Percentiles rank a stretch among this genome's conserved stretches.
phyloP scores from a whole-genome alignment of 2,797 vertebrate genomes.

The Poecilia picta region DNA sequence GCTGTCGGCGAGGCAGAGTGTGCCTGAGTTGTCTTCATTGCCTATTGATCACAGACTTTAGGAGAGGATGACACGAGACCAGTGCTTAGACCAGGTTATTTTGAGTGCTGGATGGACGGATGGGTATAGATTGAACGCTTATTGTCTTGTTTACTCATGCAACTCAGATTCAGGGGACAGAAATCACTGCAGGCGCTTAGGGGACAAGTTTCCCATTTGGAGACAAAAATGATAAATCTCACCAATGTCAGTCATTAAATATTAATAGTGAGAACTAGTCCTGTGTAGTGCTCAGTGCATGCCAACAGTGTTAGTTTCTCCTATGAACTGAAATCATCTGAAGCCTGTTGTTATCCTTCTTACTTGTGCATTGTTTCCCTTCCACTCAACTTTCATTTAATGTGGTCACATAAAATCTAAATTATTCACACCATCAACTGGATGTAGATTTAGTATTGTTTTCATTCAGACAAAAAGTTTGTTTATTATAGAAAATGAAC shows the following conservation, averaged over 20 bases:
- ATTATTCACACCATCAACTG: not conserved
- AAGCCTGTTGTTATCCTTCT: not conserved
- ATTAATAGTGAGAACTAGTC: not conserved
- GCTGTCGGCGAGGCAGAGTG: slow-evolving; percentile 25
- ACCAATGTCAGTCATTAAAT: not conserved
- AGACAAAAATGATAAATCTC: not conserved
- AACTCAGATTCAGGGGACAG: not conserved
- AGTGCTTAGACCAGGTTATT: slow-evolving; percentile 19
- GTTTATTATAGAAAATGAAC: not conserved
- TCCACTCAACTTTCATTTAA: not conserved
- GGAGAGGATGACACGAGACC: slow-evolving; percentile 17
- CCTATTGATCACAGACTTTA: slow-evolving; percentile 53
- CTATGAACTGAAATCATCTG: not conserved
- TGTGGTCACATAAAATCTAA: not conserved
- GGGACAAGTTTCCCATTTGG: not conserved
- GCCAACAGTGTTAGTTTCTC: not conserved
- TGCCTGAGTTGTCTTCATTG: slow-evolving; percentile 40
- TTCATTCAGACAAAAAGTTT: not conserved
- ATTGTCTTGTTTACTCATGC: not conserved
- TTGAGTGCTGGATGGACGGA: slow-evolving; percentile 4
- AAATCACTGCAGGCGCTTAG: slow-evolving; percentile 6
- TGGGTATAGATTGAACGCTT: slow-evolving; percentile 14
- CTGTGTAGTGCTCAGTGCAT: not conserved
- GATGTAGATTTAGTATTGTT: not conserved
- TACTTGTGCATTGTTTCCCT: not conserved